A percentile compares a stretch with the other conserved stretches of the same genome.
phyloP scores from a whole-genome alignment of 2,888 invertebrate species.

The Drosophila prolongata region DNA sequence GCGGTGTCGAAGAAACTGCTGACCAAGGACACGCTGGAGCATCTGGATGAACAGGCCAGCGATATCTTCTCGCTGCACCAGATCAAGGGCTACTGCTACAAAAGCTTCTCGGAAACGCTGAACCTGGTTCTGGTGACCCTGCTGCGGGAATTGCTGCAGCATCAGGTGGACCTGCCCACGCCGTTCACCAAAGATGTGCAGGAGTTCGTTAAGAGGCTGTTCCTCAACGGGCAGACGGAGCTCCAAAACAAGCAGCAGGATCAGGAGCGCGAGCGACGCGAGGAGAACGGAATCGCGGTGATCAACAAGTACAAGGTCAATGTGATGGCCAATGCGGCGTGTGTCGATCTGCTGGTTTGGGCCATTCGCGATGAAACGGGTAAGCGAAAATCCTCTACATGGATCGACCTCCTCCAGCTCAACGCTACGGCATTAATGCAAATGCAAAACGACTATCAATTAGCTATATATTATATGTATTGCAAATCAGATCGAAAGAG shows the following conservation, averaged over 20 bases:
- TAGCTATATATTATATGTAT: constrained; percentile 6
- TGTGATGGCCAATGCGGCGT: constrained; percentile 98
- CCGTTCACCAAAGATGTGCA: constrained; percentile 97
- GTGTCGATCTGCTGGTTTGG: constrained; percentile 98
- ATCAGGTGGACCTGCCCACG: constrained; percentile 94
- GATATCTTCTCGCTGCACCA: constrained; percentile 91
- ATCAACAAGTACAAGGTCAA: constrained; percentile 97
- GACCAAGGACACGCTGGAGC: constrained; percentile 92
- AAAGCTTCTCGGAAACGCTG: constrained; percentile 96
- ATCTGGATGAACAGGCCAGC: constrained; percentile 93
- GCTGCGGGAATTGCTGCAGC: constrained; percentile 94
- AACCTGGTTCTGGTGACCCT: constrained; percentile 97
- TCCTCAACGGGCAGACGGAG: constrained; percentile 96
- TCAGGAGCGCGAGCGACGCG: constrained; percentile 92
- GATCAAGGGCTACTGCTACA: constrained; percentile 94
- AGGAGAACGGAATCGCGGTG: constrained; percentile 89
- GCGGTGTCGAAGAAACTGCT: constrained; percentile 93
- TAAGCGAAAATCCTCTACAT: constrained; percentile 83
- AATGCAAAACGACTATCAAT: constrained; percentile 15
- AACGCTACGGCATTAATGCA: constrained; percentile 31
- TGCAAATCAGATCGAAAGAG: constrained; percentile 8
- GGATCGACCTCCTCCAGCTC: constrained; percentile 20
- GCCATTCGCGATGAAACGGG: constrained; percentile 98
- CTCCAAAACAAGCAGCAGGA: constrained; percentile 94
- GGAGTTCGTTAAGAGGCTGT: constrained; percentile 95